Conservation (phyloP, 2,888 invertebrate species). For the Stenotaenia linearis region DNA sequence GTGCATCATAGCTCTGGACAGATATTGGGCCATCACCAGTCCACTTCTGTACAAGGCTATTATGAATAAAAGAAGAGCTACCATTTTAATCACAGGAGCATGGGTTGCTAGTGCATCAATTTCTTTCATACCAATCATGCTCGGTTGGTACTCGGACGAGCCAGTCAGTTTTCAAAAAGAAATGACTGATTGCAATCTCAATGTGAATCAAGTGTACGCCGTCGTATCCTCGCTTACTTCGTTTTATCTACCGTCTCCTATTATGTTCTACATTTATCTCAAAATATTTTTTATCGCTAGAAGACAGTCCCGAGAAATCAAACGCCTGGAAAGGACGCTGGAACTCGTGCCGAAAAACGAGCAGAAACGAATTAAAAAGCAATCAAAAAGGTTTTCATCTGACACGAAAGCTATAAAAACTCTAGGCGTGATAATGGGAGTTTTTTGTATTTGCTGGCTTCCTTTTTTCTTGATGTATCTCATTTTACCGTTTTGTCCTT, state of each 20-base stretch:
- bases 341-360: constrained; percentile 37
- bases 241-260: constrained; percentile 44
- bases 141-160: constrained; percentile 43
- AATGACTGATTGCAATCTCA: constrained; percentile 33
- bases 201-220: constrained; percentile 44
- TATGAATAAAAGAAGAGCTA: constrained; percentile 41
- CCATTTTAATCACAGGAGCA: constrained; percentile 40
- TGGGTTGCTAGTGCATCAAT: constrained; percentile 44
- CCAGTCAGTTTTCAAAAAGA: constrained; percentile 12
- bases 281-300: constrained; percentile 43
- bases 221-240: constrained; percentile 44
- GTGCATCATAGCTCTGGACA: constrained; percentile 43
- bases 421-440: constrained; percentile 91
- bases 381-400: constrained; percentile 42
- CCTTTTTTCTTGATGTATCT: constrained; percentile 95
- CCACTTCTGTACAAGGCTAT: constrained; percentile 43
- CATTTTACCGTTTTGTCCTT: constrained; percentile 76
- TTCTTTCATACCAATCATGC: constrained; percentile 45
- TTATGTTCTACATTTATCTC: constrained; percentile 44
- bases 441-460: constrained; percentile 94
- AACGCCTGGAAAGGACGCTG: constrained; percentile 40
- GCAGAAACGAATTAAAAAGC: constrained; percentile 35
- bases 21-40: constrained; percentile 45
- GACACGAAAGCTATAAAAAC: constrained; percentile 97
- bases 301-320: constrained; percentile 42